Percentiles rank a stretch among this genome's conserved stretches.
Conservation (phyloP, 2,797 vertebrate species). For the Onychomys leucogaster region DNA sequence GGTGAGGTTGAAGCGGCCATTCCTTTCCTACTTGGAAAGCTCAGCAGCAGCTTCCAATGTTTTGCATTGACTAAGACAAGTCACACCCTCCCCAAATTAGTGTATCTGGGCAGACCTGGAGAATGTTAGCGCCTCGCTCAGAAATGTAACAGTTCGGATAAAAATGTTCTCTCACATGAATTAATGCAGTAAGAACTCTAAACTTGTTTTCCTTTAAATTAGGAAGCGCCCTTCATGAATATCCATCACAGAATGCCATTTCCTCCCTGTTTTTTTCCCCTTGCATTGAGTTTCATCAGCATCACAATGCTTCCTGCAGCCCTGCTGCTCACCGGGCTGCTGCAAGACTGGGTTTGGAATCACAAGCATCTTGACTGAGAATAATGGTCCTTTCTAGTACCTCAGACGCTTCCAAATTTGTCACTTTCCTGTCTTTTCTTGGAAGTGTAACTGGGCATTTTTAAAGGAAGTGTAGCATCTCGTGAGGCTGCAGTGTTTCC, state of each 20-base stretch:
- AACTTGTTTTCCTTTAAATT: slow-evolving; percentile 85
- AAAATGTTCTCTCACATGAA: slow-evolving; percentile 83
- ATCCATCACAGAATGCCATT: slow-evolving; percentile 84
- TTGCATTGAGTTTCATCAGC: slow-evolving; percentile 73
- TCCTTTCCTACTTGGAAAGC: slow-evolving; percentile 17
- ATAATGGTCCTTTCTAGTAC: slow-evolving; percentile 74
- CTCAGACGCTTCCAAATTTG: slow-evolving; percentile 74
- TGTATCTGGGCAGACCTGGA: slow-evolving; percentile 80
- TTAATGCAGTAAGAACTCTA: slow-evolving; percentile 86
- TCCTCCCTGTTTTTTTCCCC: slow-evolving; percentile 72
- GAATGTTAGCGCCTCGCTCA: slow-evolving; percentile 79
- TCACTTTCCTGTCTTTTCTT: slow-evolving; percentile 77
- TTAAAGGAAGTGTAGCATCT: slow-evolving; percentile 35
- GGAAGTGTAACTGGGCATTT: slow-evolving; percentile 47
- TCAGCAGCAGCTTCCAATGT: slow-evolving; percentile 58
- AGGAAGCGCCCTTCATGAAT: slow-evolving; percentile 84
- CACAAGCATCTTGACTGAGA: slow-evolving; percentile 73
- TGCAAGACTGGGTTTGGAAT: slow-evolving; percentile 80
- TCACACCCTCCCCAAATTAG: slow-evolving; percentile 61
- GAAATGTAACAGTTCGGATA: slow-evolving; percentile 84
- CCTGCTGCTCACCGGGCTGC: slow-evolving; percentile 74
- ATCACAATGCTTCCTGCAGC: slow-evolving; percentile 70
- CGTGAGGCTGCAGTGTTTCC: slow-evolving; percentile 13
- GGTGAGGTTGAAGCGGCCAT: slow-evolving; percentile 33
- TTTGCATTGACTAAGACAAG: slow-evolving; percentile 63